Percentiles rank a stretch among this genome's conserved stretches.
Conservation (phyloP, 2,113 vertebrate genomes). For the Xiphophorus maculatus region DNA sequence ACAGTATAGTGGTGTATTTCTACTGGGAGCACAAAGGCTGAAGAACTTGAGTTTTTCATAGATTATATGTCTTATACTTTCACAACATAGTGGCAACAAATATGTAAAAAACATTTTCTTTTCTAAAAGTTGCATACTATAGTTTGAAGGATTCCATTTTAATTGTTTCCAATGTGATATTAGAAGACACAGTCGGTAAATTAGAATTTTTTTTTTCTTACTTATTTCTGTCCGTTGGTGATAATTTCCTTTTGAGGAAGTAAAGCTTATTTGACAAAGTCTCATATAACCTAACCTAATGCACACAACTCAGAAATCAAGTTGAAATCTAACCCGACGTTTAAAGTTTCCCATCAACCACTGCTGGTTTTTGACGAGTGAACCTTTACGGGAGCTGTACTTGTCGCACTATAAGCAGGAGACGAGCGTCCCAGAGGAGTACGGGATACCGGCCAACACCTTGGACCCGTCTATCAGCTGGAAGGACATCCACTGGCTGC, state of each 20-base stretch:
- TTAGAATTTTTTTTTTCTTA: background rate
- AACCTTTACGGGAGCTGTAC: background rate
- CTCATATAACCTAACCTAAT: background rate
- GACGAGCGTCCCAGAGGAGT: constrained; percentile 64
- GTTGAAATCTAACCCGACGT: too few species aligned
- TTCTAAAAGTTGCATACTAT: too few species aligned
- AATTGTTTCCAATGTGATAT: too few species aligned
- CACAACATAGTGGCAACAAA: too few species aligned
- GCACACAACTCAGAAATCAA: too few species aligned
- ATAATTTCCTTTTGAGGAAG: background rate
- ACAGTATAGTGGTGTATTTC: too few species aligned
- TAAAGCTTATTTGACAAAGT: background rate
- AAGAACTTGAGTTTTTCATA: too few species aligned
- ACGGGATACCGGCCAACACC: constrained; percentile 79
- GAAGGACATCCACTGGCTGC: constrained; percentile 90
- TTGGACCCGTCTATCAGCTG: constrained; percentile 88
- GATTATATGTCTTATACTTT: too few species aligned
- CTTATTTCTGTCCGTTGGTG: background rate
- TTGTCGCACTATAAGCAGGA: constrained; percentile 69
- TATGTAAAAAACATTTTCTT: too few species aligned
- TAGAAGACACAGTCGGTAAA: background rate
- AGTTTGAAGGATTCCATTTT: background rate
- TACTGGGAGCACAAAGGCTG: too few species aligned
- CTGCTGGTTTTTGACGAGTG: background rate
- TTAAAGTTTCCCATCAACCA: background rate